Evolutionary conservation across 2,888 invertebrate genomes (phyloP).

Genomic region (Bedellia somnulentella): DNA sequence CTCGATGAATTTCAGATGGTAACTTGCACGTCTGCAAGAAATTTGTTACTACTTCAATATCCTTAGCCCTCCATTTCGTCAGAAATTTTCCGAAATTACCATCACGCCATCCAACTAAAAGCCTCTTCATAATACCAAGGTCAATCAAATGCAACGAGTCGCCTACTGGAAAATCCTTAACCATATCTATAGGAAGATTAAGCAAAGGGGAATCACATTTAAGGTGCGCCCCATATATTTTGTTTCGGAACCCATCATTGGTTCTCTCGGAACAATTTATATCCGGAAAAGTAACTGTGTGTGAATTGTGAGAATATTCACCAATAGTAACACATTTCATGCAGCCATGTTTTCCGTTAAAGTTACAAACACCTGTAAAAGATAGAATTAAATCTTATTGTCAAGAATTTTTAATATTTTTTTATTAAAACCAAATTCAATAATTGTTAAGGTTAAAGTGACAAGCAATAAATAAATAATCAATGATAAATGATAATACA

Average conservation of each 20-base stretch:
- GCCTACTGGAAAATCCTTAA: conserved; percentile 11
- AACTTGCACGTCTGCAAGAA: conserved; percentile 9
- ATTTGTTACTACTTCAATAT: conserved; percentile 8
- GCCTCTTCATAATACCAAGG: conserved; percentile 14
- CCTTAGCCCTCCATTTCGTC: conserved; percentile 8
- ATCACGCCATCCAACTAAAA: conserved; percentile 12
- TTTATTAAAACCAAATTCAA: too few relatives aligned
- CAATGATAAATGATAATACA: too few relatives aligned
- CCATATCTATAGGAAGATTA: conserved; percentile 11
- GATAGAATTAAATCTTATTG: too few relatives aligned
- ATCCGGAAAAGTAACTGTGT: conserved; percentile 10
- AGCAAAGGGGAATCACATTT: conserved; percentile 9
- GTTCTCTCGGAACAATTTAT: conserved; percentile 3
- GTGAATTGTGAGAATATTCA: conserved; percentile 13
- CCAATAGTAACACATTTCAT: conserved; percentile 12
- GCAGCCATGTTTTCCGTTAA: conserved; percentile 12
- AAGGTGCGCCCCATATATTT: conserved; percentile 6
- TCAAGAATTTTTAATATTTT: too few relatives aligned
- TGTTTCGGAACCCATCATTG: conserved; percentile 7
- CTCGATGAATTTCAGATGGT: conserved; percentile 12
- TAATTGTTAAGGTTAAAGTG: too few relatives aligned
- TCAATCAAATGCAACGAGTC: conserved; percentile 13
- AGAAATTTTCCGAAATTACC: conserved; percentile 11
- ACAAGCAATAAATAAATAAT: too few relatives aligned
- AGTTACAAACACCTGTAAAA: conserved; percentile 10